phyloP scores from a whole-genome alignment of 2,113 vertebrate species.

The Pedetes capensis region DNA sequence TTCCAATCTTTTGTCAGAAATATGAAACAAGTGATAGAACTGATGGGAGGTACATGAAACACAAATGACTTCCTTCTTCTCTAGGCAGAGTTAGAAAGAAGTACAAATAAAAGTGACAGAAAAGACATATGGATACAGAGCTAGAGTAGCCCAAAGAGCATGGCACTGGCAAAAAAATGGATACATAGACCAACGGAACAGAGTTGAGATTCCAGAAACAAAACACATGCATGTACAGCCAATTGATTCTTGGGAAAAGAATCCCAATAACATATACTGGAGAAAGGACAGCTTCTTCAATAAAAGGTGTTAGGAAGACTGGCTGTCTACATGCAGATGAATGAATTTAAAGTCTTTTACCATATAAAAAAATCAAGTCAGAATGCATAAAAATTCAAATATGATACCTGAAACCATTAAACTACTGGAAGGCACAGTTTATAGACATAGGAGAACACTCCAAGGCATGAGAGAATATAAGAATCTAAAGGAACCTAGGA shows the following conservation, averaged over 20 bases:
- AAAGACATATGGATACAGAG: background rate
- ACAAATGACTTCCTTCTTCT: background rate
- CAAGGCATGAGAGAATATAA: background rate
- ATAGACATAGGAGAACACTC: background rate
- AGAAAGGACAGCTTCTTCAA: background rate
- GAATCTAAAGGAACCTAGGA: background rate
- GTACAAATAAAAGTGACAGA: background rate
- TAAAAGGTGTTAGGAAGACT: background rate
- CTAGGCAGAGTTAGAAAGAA: background rate
- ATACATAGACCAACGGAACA: background rate
- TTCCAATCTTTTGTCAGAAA: background rate
- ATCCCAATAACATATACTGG: background rate
- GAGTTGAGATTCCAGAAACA: background rate
- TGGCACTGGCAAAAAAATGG: background rate
- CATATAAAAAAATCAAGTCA: background rate
- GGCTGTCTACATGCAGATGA: background rate
- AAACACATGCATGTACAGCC: background rate
- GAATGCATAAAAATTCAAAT: background rate
- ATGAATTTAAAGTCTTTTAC: background rate
- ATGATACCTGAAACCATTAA: background rate
- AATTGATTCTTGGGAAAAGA: background rate
- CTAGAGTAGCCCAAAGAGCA: background rate
- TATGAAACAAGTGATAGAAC: constrained; percentile 1
- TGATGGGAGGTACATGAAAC: background rate
- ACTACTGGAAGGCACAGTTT: background rate